A percentile compares a stretch with the other conserved stretches of the same genome.
These are phyloP conservation scores for Helicolenus hilgendorfi DNA, from an alignment of 2,797 vertebrate species.

Conservation along the genomic window DNA sequence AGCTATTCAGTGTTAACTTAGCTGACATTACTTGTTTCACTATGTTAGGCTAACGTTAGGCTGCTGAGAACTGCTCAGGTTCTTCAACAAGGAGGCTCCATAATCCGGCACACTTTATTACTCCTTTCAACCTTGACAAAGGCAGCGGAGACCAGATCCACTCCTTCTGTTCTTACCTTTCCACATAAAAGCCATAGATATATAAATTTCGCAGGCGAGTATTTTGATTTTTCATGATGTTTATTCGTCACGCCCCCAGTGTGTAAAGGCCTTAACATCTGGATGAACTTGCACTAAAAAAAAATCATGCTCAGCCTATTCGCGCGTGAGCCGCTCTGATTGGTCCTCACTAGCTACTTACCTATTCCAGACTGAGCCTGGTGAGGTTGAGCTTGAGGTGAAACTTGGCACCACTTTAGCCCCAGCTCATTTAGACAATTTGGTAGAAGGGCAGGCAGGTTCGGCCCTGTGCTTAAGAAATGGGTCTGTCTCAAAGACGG, in stretches of 20 bases:
- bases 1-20: no score
- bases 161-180: not conserved
- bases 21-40: no score
- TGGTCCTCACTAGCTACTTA: not conserved
- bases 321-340: not conserved
- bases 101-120: not conserved
- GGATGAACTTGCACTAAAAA: constrained; percentile 20
- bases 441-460: constrained; percentile 16
- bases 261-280: not conserved
- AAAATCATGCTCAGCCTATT: not conserved
- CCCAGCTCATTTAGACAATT: constrained; percentile 23
- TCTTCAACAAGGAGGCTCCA: not conserved
- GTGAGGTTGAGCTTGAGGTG: constrained; percentile 8
- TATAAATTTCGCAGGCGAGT: not conserved
- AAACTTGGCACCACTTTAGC: constrained; percentile 29
- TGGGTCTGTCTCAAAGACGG: not conserved
- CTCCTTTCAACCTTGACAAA: not conserved
- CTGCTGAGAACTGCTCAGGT: no score
- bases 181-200: not conserved
- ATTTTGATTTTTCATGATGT: not conserved
- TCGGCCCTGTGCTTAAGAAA: not conserved
- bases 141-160: not conserved
- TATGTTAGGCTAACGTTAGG: no score
- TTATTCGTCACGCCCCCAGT: not conserved
- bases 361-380: constrained; percentile 5